Base-by-base conservation (phyloP, 2,113 vertebrate species). In the Orthonyx spaldingii region DNA sequence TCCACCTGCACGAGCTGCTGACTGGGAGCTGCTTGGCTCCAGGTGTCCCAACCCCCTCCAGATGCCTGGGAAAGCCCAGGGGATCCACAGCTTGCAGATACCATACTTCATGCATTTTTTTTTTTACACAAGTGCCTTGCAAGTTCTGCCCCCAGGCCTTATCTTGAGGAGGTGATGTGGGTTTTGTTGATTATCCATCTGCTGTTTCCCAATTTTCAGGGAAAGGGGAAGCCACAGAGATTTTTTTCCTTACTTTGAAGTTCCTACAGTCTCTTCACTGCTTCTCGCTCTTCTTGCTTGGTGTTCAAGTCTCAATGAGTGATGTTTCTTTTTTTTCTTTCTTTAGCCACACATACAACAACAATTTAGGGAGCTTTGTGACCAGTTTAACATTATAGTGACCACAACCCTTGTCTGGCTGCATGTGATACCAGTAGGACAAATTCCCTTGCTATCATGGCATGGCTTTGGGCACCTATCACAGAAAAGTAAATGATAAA, bases 31-130 rank as follows among this genome's bases (percentile, higher is more conserved):
- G 65, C 42, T 46, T 3, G 4, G 33, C 17, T 84, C 33, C 12
- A 4, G 20, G 30, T 56, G 11, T 6, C 19, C 21, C 21, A 35
- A 23, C 0, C 1, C 14, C 5, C 10, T 46, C 28, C 33, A 50
- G 11, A 13, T 75, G 21, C 39, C 33, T 79, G 28, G 7, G 21
- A 30, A 33, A 66, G 19, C 27, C 41, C 16, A n/a, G 15, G 37
- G 28, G 8, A 84, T 26, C 30, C 24, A 9, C 2, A 4, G 19
- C 22, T 53, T 26, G 3, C 39, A 33, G n/a, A 19, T 37, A 57
- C 9, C 37, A 49, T 3, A 3, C 30, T 70, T 66, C 6, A 8
- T 8, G 11, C 3, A 2, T 32, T 39, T 63, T 24, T 63, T 24
- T 60, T 47, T 32, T 49, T 2, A 27, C 11, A 37, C 8, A 49